Evolutionary conservation across 2,797 vertebrate genomes (phyloP).

Genomic region (Sternotherus odoratus): DNA sequence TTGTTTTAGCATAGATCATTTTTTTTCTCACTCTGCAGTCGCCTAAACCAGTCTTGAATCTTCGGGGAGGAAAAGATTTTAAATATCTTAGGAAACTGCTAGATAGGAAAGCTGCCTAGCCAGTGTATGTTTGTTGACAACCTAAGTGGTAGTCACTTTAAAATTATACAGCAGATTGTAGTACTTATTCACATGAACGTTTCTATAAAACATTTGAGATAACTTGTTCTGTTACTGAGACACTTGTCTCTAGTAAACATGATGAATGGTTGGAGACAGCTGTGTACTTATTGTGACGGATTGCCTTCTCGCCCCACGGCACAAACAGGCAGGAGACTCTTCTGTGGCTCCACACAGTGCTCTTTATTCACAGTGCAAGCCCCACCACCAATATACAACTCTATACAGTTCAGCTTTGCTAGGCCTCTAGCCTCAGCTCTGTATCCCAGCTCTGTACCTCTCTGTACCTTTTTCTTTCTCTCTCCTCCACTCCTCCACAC

Average conservation of each 20-base stretch:
- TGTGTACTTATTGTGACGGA: no score
- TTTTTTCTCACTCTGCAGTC: neutral
- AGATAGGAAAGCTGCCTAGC: neutral
- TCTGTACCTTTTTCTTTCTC: no score
- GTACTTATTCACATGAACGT: neutral
- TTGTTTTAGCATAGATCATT: neutral
- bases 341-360: no score
- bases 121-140: neutral
- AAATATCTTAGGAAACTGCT: neutral
- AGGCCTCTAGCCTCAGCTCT: no score
- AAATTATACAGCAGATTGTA: neutral
- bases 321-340: no score
- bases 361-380: no score
- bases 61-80: neutral
- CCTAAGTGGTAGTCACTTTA: neutral
- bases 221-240: fast-evolving
- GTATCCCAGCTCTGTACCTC: no score
- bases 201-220: neutral
- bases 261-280: neutral
- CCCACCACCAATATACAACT: no score
- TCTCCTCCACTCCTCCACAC: no score
- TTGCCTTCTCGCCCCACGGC: no score
- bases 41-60: neutral
- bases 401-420: no score
- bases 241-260: neutral